Percentiles rank a stretch among this genome's conserved stretches.
Conservation (phyloP, 1,140 invertebrate species). For the Zaprionus taronus region DNA sequence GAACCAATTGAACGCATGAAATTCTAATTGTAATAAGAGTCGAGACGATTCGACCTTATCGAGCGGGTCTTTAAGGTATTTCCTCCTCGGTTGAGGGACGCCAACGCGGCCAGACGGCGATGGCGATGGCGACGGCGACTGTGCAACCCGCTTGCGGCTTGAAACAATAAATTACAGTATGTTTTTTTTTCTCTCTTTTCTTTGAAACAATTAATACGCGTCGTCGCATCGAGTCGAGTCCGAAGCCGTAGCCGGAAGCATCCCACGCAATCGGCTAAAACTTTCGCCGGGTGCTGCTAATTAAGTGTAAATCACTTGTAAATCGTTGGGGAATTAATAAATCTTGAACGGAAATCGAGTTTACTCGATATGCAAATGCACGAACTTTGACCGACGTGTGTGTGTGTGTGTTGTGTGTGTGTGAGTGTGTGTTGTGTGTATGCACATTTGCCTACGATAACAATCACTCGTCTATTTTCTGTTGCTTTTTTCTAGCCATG, state of each 20-base stretch:
- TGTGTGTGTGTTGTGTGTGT: background rate
- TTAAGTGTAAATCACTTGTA: slow-evolving; percentile 82
- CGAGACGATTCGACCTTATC: slow-evolving; percentile 16
- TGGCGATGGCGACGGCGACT: too few relatives aligned
- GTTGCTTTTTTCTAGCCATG: slow-evolving; percentile 41
- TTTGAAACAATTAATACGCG: slow-evolving; percentile 74
- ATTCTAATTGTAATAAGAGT: slow-evolving; percentile 48
- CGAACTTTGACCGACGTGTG: slow-evolving; percentile 59
- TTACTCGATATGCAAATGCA: slow-evolving; percentile 21
- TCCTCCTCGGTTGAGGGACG: slow-evolving; percentile 45
- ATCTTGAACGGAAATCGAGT: slow-evolving; percentile 59
- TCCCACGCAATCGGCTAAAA: slow-evolving; percentile 49
- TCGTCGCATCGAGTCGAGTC: slow-evolving; percentile 23
- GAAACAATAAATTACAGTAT: slow-evolving; percentile 72
- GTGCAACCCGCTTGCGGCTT: slow-evolving; percentile 37
- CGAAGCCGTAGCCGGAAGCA: slow-evolving; percentile 33
- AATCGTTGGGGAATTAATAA: slow-evolving; percentile 72
- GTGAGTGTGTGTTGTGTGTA: background rate
- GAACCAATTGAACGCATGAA: slow-evolving; percentile 38
- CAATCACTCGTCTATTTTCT: slow-evolving; percentile 53
- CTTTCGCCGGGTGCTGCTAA: slow-evolving; percentile 74
- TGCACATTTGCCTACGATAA: slow-evolving; percentile 51
- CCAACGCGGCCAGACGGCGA: slow-evolving; percentile 32
- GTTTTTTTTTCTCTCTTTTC: slow-evolving; percentile 39
- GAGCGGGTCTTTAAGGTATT: slow-evolving; percentile 43